Conservation (phyloP, 2,113 vertebrate species). For the Notechis scutatus region DNA sequence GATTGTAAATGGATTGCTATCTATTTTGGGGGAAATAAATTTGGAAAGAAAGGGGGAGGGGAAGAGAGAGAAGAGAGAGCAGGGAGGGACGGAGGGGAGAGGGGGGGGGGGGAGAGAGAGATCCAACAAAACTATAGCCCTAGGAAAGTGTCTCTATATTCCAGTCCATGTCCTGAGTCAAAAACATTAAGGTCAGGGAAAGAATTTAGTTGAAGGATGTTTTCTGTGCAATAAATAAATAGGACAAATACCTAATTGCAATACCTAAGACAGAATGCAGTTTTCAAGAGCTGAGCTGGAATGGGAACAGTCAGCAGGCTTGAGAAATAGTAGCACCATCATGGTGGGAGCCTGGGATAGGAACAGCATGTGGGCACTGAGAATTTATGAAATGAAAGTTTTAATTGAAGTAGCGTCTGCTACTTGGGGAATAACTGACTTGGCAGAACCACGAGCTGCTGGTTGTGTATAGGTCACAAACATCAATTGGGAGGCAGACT, state of each 20-base stretch:
- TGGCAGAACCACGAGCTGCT: not conserved
- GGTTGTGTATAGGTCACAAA: not conserved
- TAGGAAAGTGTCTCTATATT: not conserved
- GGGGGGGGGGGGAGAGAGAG: not conserved
- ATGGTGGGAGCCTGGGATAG: not conserved
- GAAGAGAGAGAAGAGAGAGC: not conserved
- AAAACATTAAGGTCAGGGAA: not conserved
- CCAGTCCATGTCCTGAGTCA: not conserved
- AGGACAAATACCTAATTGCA: not conserved
- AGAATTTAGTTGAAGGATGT: not conserved
- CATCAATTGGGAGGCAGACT: not conserved
- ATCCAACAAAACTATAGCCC: not conserved
- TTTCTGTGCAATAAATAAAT: not conserved
- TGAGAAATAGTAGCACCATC: rapidly evolving
- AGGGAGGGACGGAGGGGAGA: not conserved
- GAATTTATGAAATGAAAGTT: not conserved
- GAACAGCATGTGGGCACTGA: too few relatives aligned
- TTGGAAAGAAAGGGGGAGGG: not conserved
- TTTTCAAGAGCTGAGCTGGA: not conserved
- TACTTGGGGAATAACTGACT: not conserved
- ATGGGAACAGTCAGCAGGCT: not conserved
- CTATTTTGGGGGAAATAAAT: not conserved
- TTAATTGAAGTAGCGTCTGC: not conserved
- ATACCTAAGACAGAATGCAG: not conserved
- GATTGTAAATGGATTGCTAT: not conserved